Evolutionary conservation across 2,797 vertebrate genomes (phyloP), one percentile per base, ranked within the genome.

Genomic region (Peromyscus aztecus): DNA sequence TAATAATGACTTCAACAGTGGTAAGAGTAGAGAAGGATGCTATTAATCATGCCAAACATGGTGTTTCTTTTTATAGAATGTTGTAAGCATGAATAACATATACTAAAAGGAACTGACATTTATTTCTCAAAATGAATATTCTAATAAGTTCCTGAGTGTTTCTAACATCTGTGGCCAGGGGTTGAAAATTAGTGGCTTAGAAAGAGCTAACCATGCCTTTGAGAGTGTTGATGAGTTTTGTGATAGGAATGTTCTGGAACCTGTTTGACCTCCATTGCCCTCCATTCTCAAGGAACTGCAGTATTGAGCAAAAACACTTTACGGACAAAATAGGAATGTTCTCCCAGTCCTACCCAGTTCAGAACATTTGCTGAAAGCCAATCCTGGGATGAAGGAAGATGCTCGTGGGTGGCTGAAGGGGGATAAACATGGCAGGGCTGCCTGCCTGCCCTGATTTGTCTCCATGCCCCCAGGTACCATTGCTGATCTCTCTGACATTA

Each of bases 381-480:
- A 0, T 73, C 24, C 9, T 29, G 1, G n/a, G 27, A 24, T 71
- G 8, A 34, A 34, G 24, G 91, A 71, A 77, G 69, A 61, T 1
- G 21, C 11, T 24, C 52, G 3, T 52, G 52, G 52, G 19, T n/a
- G 69, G 17, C 17, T 59, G 29, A 46, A 63, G 8, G 10, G 31
- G 65, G 55, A 34, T 24, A 49, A 16, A 23, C 2, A 0, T 0
- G 2, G 0, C 0, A 2, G 9, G 4, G 49, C 49, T 84, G 52
- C 43, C 16, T 17, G 8, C 21, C 31, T 23, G 23, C 1, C 7
- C n/a, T n/a, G 21, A 43, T 80, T 73, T 34, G 17, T 87, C 59
- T 57, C 43, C 0, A 46, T 9, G 0, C 10, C 61, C 67, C 19
- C 4, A 77, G 90, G 46, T 10, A 75, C 43, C n/a, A 17, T 37